Evolutionary conservation across 35 echinoderm and acorn worm species (phyloP), one percentile per base, ranked within the genome.

Genomic region (Ophiothrix spiculata): DNA sequence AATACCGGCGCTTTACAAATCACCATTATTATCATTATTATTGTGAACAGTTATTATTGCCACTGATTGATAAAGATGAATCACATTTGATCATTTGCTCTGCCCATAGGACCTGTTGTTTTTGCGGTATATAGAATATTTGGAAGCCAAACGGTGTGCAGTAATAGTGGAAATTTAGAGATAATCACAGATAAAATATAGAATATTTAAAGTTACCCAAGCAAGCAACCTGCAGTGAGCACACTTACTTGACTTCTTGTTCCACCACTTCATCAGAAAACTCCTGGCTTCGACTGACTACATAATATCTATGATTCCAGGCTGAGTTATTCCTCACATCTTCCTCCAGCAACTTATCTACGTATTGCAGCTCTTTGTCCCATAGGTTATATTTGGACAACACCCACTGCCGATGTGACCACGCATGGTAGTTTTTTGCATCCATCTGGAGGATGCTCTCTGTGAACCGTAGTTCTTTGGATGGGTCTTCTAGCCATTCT

Each of bases 331-430:
- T 99, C 32, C 96, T 88, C 19, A 99, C 83, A 32, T 99, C 96
- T 13, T 99, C 86, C 40, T 81, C 40, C 29, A 99, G 64, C 3
- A 94, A 86, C 38, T 38, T 79, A 38, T 94, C 78, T 31, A 99
- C 96, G 39, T 86, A 99, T 3, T 77, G 81, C 54, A 99, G 88
- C 83, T 99, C 96, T 13, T 83, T 74, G 12, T 89, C 88, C 96
- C 96, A 99, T 33, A 99, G 74, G 25, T 92, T 91, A 40, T 88
- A 99, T 6, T 88, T 87, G n/a, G 88, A 60, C 2, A 94, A 83
- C 8, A 99, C 92, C 96, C 96, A 99, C 86, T 99, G 96, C 21
- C 96, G 88, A 69, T 99, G 96, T 29, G 96, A 99, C 96, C 96
- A 99, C 33, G 96, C 96, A 69, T 99, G 96, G 56, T 99, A 99